Conservation (phyloP, 2,888 invertebrate species). For the Auanema sp. region DNA sequence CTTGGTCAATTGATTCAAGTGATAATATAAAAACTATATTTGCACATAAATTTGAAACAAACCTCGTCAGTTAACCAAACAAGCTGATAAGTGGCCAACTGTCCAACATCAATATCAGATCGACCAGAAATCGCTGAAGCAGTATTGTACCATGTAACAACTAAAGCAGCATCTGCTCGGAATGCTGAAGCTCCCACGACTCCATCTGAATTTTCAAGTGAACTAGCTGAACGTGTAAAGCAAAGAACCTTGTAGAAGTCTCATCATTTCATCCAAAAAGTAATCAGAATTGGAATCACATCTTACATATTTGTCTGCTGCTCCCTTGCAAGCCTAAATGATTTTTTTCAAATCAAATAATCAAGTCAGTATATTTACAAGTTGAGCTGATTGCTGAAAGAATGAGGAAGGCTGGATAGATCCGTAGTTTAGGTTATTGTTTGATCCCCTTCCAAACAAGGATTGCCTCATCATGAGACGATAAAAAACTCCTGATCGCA, state of each 20-base stretch:
- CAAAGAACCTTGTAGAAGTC: conserved; percentile 29
- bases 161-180: conserved; percentile 84
- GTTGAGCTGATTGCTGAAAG: conserved; percentile 47
- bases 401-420: conserved; percentile 50
- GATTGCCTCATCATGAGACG: conserved; percentile 60
- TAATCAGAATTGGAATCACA: conserved; percentile 59
- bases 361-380: conserved; percentile 17
- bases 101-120: conserved; percentile 62
- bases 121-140: conserved; percentile 63
- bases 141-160: conserved; percentile 79
- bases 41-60: conserved; percentile 67
- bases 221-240: neutral
- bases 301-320: conserved; percentile 55
- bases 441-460: conserved; percentile 56
- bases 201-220: conserved; percentile 73
- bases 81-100: conserved; percentile 61
- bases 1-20: no score
- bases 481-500: conserved; percentile 59
- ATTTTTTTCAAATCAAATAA: conserved; percentile 1
- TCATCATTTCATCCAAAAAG: conserved; percentile 60
- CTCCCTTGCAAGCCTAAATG: conserved; percentile 54
- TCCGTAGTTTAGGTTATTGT: conserved; percentile 51
- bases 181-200: conserved; percentile 88
- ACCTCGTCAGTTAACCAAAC: conserved; percentile 78
- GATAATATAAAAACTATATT: no score